Conservation (phyloP, 2,113 vertebrate species). For the Dissostichus mawsoni region DNA sequence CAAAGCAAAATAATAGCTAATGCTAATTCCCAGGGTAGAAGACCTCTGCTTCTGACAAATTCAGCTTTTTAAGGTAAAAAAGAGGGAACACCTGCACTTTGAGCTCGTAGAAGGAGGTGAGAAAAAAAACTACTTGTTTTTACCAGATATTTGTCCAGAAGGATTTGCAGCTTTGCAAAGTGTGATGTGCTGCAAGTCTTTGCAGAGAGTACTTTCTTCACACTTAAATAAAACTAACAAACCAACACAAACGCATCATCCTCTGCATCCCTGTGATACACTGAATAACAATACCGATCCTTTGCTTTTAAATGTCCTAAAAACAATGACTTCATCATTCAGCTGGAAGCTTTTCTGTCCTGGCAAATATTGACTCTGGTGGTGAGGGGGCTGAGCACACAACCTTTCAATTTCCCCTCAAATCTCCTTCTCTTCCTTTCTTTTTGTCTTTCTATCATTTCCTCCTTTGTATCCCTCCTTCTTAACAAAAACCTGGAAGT, state of each 20-base stretch:
- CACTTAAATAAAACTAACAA: slow-evolving; percentile 42
- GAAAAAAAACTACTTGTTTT: slow-evolving; percentile 1
- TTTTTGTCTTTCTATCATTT: slow-evolving; percentile 1
- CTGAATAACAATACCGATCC: neutral
- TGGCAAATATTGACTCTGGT: slow-evolving; percentile 56
- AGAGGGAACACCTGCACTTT: neutral
- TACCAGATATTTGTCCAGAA: slow-evolving; percentile 11
- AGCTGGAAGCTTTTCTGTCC: slow-evolving; percentile 22
- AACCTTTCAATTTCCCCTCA: slow-evolving; percentile 19
- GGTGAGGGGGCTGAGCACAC: slow-evolving; percentile 21
- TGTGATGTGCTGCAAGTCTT: slow-evolving; percentile 6
- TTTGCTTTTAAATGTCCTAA: slow-evolving; percentile 12
- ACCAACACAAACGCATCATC: neutral
- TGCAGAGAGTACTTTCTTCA: slow-evolving; percentile 15
- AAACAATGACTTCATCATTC: slow-evolving; percentile 47
- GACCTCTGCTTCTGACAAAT: neutral
- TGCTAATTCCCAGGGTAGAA: neutral
- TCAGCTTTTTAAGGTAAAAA: neutral
- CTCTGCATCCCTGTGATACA: neutral
- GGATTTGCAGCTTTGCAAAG: slow-evolving; percentile 17
- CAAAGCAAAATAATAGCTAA: neutral
- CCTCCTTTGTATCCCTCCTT: neutral
- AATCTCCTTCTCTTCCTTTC: slow-evolving; percentile 5
- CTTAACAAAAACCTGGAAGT: slow-evolving; percentile 60
- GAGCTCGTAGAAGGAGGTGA: neutral